Conservation (phyloP, 2,888 invertebrate species). For the Oxyteleia sp. region DNA sequence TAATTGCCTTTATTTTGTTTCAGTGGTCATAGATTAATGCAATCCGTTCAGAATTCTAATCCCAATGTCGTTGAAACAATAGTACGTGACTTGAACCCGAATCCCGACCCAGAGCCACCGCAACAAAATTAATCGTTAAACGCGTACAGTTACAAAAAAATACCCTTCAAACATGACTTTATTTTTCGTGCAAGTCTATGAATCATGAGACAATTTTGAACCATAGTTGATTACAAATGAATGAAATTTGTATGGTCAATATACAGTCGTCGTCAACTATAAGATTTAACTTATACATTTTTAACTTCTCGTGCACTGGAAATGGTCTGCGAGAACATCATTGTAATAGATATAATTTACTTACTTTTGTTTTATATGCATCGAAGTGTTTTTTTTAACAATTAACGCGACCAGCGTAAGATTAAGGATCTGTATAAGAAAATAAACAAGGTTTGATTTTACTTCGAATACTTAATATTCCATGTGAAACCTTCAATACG, state of each 20-base stretch:
- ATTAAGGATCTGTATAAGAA: not conserved
- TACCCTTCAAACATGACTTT: slow-evolving; percentile 19
- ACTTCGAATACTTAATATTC: not conserved
- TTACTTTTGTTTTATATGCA: not conserved
- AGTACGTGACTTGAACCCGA: slow-evolving; percentile 89
- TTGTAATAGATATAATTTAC: not conserved
- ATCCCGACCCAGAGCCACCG: slow-evolving; percentile 81
- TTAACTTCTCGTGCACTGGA: not conserved
- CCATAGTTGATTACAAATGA: slow-evolving; percentile 7
- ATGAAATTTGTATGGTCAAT: not conserved
- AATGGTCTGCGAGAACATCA: not conserved
- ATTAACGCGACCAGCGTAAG: not conserved
- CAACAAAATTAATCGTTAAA: slow-evolving; percentile 80
- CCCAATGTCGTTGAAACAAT: slow-evolving; percentile 94
- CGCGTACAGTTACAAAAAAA: slow-evolving; percentile 1
- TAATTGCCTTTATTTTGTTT: slow-evolving; percentile 75
- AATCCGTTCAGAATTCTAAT: slow-evolving; percentile 94
- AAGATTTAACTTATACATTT: not conserved
- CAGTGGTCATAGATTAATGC: slow-evolving; percentile 94
- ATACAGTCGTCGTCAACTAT: no score
- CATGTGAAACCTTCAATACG: not conserved
- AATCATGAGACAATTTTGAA: slow-evolving; percentile 13
- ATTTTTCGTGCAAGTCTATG: slow-evolving; percentile 16
- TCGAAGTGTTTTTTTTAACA: not conserved
- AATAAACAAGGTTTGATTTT: not conserved